phyloP scores from a whole-genome alignment of 2,113 vertebrate species.

The Poeciliopsis occidentalis region DNA sequence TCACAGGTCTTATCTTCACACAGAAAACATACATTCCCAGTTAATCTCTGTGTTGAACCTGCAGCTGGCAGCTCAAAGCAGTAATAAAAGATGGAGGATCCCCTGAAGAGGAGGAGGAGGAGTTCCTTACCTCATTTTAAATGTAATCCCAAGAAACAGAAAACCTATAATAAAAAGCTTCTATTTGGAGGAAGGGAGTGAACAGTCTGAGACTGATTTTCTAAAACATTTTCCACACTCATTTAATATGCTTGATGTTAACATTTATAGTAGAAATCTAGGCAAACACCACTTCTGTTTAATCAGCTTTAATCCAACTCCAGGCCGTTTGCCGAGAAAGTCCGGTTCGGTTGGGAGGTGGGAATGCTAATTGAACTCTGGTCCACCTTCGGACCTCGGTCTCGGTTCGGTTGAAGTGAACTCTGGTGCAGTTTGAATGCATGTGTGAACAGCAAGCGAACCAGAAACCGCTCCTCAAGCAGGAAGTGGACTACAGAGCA shows the following conservation, averaged over 20 bases:
- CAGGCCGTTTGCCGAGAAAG: too few relatives aligned
- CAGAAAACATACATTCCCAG: constrained; percentile 2
- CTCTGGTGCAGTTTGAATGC: too few relatives aligned
- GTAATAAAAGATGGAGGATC: constrained; percentile 35
- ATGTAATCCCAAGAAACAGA: constrained; percentile 46
- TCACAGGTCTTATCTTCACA: constrained; percentile 7
- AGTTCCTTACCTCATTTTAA: constrained; percentile 16
- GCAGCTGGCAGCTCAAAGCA: constrained; percentile 23
- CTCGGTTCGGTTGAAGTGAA: too few relatives aligned
- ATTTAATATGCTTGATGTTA: neutral
- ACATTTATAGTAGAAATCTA: neutral
- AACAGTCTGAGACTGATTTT: neutral
- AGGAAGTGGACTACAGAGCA: too few relatives aligned
- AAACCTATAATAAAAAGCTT: constrained; percentile 34
- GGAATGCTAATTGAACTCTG: too few relatives aligned
- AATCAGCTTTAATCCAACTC: too few relatives aligned
- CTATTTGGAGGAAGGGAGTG: constrained; percentile 13
- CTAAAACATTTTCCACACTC: neutral
- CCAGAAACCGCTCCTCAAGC: too few relatives aligned
- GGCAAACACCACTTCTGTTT: neutral
- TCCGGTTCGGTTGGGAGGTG: too few relatives aligned
- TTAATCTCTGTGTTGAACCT: constrained; percentile 20
- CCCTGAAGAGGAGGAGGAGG: constrained; percentile 28
- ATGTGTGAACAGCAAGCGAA: too few relatives aligned
- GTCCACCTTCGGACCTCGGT: too few relatives aligned